Evolutionary conservation across 2,888 invertebrate species (phyloP).

Genomic region (Drosophila aldrichi): DNA sequence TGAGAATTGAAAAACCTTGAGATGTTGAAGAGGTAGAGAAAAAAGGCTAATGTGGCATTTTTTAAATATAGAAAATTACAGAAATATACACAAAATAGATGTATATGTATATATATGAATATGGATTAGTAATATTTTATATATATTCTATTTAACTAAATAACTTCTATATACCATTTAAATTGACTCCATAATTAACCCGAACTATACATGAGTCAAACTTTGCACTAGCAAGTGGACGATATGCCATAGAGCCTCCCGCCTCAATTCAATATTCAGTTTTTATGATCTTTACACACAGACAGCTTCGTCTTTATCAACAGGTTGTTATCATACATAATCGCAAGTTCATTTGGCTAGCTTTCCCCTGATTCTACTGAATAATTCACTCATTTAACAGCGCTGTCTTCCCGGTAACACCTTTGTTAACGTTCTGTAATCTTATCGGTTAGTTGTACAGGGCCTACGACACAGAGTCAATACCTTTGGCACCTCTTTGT

Average conservation of each 20-base stretch:
- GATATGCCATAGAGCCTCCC: neutral
- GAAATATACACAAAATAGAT: neutral
- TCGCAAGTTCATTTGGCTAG: conserved; percentile 6
- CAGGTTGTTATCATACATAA: conserved; percentile 1
- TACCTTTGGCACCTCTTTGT: conserved; percentile 37
- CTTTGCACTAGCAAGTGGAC: neutral
- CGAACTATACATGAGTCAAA: neutral
- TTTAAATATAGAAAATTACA: neutral
- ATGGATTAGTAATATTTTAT: too few relatives aligned
- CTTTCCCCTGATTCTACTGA: conserved; percentile 12
- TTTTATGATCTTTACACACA: neutral
- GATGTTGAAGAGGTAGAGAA: neutral
- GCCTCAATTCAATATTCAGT: neutral
- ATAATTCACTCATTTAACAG: conserved; percentile 29
- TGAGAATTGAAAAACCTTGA: neutral
- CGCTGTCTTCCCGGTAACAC: conserved; percentile 26
- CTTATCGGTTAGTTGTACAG: conserved; percentile 56
- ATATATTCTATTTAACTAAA: neutral
- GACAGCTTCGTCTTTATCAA: neutral
- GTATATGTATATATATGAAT: too few relatives aligned
- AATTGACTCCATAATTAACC: neutral
- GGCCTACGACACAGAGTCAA: conserved; percentile 64
- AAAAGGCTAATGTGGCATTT: neutral
- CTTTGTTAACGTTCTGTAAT: conserved; percentile 43
- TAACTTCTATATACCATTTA: neutral